Base-by-base conservation (phyloP, 1,140 invertebrate species). In the Leucophenga varia region DNA sequence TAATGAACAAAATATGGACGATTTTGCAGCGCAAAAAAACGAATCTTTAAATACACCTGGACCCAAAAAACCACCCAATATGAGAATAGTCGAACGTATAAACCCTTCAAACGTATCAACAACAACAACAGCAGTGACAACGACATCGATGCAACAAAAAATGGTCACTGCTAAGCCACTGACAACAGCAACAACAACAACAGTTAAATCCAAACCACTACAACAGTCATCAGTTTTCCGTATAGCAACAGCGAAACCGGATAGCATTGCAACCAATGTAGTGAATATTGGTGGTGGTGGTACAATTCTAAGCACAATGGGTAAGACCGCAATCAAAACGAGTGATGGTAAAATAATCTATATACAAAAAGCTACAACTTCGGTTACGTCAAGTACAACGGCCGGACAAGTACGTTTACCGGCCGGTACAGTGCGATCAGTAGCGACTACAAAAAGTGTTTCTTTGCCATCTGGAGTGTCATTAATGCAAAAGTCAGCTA, bases 21-120 rank as follows among this genome's bases (percentile, higher is more conserved):
- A 7, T 10, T 20, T 4, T 39, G 12, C 3, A 25, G 28, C 7
- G 10, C 28, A 39, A 36, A 41, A 36, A n/a, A 61, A 55, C 30
- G 69, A 64, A 20, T 54, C 60, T 1, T 34, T 72, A 3, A 65
- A 72, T 34, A 72, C 69, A 2, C 61, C 61, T 3, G 59, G 52
- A 37, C 57, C 54, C 6, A 72, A 72, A 30, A 72, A 55, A 31
- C 22, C 45, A 36, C 45, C 51, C n/a, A 51, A 13, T 12, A 43
- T 55, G 10, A 43, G 54, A 8, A 59, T 65, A 41, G 12, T 68
- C 13, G 64, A 64, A n/a, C n/a, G 10, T 54, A 68, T 31, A 64
- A 56, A 35, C 57, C 59, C 1, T 10, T 55, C 14, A 9, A 14
- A n/a, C 3, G 2, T 1, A 13, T 9, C 34, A 6, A 13, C 45